These are phyloP conservation scores for Pelosia muscerda DNA, from an alignment of 2,888 invertebrate species.

Conservation along the genomic window DNA sequence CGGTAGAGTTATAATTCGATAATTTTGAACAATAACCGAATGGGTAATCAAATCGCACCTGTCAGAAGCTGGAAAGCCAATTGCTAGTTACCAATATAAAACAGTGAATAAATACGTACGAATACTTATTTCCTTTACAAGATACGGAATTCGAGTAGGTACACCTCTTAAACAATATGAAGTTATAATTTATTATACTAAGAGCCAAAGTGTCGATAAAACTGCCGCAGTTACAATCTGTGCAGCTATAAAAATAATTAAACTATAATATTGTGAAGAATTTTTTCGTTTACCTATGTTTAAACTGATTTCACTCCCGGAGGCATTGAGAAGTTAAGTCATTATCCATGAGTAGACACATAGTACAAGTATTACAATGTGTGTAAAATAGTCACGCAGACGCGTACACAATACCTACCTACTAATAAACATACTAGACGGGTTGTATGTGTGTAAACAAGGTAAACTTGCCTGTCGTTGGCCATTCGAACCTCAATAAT, in stretches of 20 bases:
- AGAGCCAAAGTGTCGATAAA: conserved; percentile 29
- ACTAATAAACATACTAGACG: conserved; percentile 29
- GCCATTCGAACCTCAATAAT: conserved; percentile 79
- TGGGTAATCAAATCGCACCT: neutral
- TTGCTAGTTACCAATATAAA: neutral
- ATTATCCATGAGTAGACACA: conserved; percentile 15
- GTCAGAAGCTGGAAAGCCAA: neutral
- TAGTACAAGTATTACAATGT: conserved; percentile 3
- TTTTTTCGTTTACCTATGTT: conserved; percentile 26
- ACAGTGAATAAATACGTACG: conserved; percentile 14
- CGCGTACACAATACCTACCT: conserved; percentile 17
- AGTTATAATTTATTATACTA: conserved; percentile 18
- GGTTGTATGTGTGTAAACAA: conserved; percentile 70
- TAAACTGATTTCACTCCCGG: conserved; percentile 28
- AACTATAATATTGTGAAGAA: conserved; percentile 24
- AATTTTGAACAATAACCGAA: neutral
- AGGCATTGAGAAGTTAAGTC: conserved; percentile 15
- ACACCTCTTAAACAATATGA: conserved; percentile 10
- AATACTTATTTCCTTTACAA: neutral
- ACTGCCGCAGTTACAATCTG: conserved; percentile 26
- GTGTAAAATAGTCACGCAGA: conserved; percentile 17
- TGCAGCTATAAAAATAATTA: conserved; percentile 31
- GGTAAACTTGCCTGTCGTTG: conserved; percentile 66
- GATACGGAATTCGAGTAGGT: neutral
- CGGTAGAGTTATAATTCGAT: too few relatives aligned